Evolutionary conservation across 2,888 invertebrate species (phyloP).

Genomic region (Amorpha juglandis): DNA sequence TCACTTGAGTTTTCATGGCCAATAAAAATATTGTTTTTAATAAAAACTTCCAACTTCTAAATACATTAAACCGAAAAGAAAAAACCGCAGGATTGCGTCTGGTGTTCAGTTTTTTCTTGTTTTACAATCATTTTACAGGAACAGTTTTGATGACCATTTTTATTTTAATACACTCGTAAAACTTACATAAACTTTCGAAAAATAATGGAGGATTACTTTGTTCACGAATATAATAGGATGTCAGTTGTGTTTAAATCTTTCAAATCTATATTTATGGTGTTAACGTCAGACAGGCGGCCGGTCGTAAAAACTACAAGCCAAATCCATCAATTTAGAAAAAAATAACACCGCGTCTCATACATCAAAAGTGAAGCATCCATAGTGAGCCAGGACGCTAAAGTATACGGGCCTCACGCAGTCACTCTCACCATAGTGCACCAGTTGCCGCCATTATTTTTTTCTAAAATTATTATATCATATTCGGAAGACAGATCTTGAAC

Average conservation of each 20-base stretch:
- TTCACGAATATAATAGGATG: background rate
- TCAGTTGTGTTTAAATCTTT: background rate
- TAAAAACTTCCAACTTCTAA: background rate
- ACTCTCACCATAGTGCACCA: no score
- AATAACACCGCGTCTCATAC: no score
- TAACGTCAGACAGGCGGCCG: no score
- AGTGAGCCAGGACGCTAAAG: no score
- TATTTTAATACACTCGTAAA: conserved; percentile 5
- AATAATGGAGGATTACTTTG: conserved; percentile 9
- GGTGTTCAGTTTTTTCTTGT: conserved; percentile 11
- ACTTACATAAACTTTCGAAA: background rate
- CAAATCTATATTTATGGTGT: no score
- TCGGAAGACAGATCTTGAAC: no score
- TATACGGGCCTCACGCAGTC: no score
- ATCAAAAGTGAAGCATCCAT: no score
- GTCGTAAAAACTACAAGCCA: no score
- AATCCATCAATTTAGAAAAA: no score
- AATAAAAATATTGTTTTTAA: background rate
- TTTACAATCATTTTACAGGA: background rate
- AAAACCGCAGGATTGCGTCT: conserved; percentile 5
- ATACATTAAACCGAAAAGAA: background rate
- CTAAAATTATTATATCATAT: no score
- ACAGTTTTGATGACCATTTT: conserved; percentile 15
- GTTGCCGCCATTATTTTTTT: no score
- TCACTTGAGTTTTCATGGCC: background rate